Evolutionary conservation across 2,797 vertebrate genomes (phyloP).

Genomic region (Sylvia borin): DNA sequence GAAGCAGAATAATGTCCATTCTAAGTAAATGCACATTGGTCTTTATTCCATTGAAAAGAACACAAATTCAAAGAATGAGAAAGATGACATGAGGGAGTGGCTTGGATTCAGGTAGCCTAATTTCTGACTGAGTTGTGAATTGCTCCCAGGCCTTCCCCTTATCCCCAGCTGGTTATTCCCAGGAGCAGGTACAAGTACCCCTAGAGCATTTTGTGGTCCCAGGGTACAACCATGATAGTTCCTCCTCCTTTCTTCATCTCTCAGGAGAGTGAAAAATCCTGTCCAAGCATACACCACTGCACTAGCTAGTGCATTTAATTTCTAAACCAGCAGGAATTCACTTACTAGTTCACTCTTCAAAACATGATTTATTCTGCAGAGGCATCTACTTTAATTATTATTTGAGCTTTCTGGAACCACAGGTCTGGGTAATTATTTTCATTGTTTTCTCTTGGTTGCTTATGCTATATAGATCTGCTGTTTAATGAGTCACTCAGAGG

Average conservation of each 20-base stretch:
- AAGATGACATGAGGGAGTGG: not conserved
- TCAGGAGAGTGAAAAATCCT: not conserved
- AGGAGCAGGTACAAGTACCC: not conserved
- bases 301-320: not conserved
- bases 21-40: not conserved
- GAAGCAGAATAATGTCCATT: not conserved
- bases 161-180: not conserved
- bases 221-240: not conserved
- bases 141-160: not conserved
- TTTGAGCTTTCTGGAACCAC: constrained; percentile 71
- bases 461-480: constrained; percentile 64
- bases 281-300: not conserved
- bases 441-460: constrained; percentile 67
- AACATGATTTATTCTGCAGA: constrained; percentile 71
- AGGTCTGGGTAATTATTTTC: constrained; percentile 70
- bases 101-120: not conserved
- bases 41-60: not conserved
- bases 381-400: constrained; percentile 67
- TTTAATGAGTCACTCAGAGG: constrained; percentile 73
- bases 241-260: not conserved
- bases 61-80: not conserved
- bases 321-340: not conserved
- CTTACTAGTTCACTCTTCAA: not conserved
- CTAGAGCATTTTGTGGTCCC: not conserved
- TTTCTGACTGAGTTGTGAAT: not conserved